Percentiles rank a stretch among this genome's conserved stretches.
Evolutionary conservation across 2,113 vertebrate species (phyloP).

Genomic region (Urocolius indicus): DNA sequence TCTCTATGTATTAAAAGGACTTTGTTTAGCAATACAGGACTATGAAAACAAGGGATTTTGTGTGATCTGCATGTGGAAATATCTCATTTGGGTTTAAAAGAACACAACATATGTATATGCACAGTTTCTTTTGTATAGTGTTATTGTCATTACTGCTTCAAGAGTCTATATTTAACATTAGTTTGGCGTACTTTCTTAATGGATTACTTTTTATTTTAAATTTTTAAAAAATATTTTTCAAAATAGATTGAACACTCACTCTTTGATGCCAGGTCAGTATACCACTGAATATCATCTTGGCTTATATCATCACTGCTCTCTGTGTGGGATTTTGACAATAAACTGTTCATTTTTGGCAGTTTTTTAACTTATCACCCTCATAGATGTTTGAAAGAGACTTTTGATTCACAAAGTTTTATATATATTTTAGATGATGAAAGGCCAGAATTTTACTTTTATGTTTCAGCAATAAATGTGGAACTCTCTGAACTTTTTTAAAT

Average conservation of each 20-base stretch:
- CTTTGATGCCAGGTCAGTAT: neutral
- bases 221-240: slow-evolving; percentile 6
- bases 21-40: neutral
- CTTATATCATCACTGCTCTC: neutral
- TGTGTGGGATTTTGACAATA: slow-evolving; percentile 30
- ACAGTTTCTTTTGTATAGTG: neutral
- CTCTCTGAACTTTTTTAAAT: slow-evolving; percentile 64
- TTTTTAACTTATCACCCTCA: slow-evolving; percentile 57
- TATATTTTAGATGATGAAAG: slow-evolving; percentile 77
- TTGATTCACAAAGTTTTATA: slow-evolving; percentile 68
- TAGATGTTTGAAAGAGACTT: slow-evolving; percentile 68
- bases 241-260: neutral
- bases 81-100: neutral
- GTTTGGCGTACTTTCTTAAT: neutral
- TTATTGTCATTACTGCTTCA: neutral
- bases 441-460: slow-evolving; percentile 74
- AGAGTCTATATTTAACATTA: neutral
- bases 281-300: neutral
- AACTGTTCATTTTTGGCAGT: slow-evolving; percentile 25
- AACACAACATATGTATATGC: neutral
- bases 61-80: neutral
- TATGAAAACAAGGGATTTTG: neutral
- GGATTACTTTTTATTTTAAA: slow-evolving; percentile 4
- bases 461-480: slow-evolving; percentile 65
- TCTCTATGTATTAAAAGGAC: neutral